Evolutionary conservation across 2,797 vertebrate genomes (phyloP).

Genomic region (Decapterus maruadsi): DNA sequence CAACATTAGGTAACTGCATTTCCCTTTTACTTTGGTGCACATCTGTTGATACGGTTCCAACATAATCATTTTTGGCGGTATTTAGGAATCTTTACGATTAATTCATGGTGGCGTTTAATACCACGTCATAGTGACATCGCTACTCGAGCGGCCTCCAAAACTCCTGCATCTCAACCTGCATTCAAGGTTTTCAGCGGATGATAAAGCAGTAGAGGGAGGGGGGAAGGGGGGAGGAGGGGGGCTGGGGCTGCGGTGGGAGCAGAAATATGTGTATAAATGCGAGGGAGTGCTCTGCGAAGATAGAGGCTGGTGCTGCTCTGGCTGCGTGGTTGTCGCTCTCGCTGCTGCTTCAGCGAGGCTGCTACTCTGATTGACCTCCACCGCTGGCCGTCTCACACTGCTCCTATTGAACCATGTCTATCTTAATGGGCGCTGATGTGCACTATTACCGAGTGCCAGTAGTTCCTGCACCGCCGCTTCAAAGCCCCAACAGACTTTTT

Average conservation of each 20-base stretch:
- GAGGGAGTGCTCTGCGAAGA: conserved; percentile 46
- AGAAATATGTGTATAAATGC: conserved; percentile 44
- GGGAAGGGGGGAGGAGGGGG: conserved; percentile 11
- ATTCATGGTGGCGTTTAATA: no score
- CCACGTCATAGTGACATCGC: no score
- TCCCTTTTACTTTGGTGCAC: no score
- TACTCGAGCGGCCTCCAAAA: no score
- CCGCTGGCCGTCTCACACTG: conserved; percentile 64
- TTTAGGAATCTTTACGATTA: no score
- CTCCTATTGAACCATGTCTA: conserved; percentile 70
- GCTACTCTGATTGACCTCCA: conserved; percentile 72
- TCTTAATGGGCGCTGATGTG: conserved; percentile 76
- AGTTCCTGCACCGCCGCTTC: conserved; percentile 49
- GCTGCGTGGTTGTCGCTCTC: conserved; percentile 43
- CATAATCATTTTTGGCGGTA: no score
- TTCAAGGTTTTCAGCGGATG: conserved; percentile 36
- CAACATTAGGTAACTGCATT: no score
- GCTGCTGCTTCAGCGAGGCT: conserved; percentile 61
- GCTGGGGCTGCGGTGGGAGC: conserved; percentile 27
- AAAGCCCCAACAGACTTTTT: conserved; percentile 44
- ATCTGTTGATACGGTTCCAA: no score
- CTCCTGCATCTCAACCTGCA: neutral
- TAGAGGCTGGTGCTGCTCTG: conserved; percentile 48
- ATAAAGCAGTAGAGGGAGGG: conserved; percentile 46
- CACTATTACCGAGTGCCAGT: conserved; percentile 64